Evolutionary conservation across 1,140 invertebrate genomes (phyloP), one percentile per base, ranked within the genome.

Genomic region (Triops longicaudatus): DNA sequence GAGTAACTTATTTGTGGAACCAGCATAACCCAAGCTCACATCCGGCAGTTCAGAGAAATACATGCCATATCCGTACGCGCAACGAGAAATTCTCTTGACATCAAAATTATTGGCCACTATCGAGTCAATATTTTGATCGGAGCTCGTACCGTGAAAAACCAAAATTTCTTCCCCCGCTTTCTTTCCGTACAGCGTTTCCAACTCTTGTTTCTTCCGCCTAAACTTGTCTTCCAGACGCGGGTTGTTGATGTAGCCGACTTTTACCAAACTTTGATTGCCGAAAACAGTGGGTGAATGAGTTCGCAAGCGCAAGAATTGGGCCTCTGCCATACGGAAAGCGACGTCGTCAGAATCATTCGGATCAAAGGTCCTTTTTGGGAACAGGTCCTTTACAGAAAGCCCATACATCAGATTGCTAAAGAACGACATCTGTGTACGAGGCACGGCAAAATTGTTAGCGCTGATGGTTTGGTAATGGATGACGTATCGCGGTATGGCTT

Each of bases 31-130:
- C 26, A 76, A 77, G 71, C 26, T 12, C 11, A 77, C 72, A 22
- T 41, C 42, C 14, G 77, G 77, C n/a, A 41, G 26, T 44, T 77
- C 77, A 6, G 77, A 77, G 27, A 77, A 77, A 43, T 77, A 77
- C 1, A 41, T 31, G 22, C 77, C 77, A 9, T 74, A 44, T 74
- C 77, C 77, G n/a, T 77, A 74, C 22, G 77, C 71, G 26, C 72
- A 76, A 12, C 17, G 26, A 9, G 2, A 37, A 44, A 44, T 74
- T 14, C 77, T 76, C 12, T 3, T 14, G 6, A 5, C 11, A 26
- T 77, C 14, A 3, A 77, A 77, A 22, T 73, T 73, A 42, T 77
- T 31, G 10, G 22, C 31, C 1, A 77, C 72, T 12, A 77, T 77
- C 11, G 77, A 77, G 26, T 77, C 77, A 12, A 77, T 77, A 11